Evolutionary conservation across 2,797 vertebrate genomes (phyloP), one percentile per base, ranked within the genome.

Genomic region (Champsocephalus esox): DNA sequence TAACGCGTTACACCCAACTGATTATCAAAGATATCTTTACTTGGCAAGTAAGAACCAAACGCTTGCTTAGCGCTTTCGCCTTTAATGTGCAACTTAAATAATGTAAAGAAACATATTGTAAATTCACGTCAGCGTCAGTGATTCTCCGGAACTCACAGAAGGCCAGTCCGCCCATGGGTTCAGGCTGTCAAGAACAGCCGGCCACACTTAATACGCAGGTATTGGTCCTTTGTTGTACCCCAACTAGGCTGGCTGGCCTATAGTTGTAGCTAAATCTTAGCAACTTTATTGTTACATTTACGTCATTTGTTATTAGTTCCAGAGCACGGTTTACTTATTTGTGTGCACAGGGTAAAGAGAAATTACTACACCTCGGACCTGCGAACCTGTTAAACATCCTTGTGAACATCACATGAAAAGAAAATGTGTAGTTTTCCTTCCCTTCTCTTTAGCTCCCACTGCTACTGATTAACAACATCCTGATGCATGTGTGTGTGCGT

Each of bases 391-490:
- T 46, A 64, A 71, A 52, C 13, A 63, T 10, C 44, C 68, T 70
- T 41, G 55, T 49, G 50, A 68, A 75, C 5, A 49, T 75, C 12
- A 45, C 28, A 61, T 21, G n/a, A 43, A 19, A 17, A 71, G 69
- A 50, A 69, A 21, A 14, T 1, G 2, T 73, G 34, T 12, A 45
- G 59, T 19, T 52, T 19, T 59, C 28, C 51, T 65, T 81, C 66
- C 50, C 1, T 66, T 51, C 24, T 17, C 63, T 78, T 49, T 62
- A 77, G 83, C 66, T 80, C 74, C 66, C 38, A 75, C 82, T 84
- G 82, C 77, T 64, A 64, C 84, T 86, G 79, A 88, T 88, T 83
- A 87, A 84, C 76, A 70, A 82, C 83, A 84, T 88, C 87, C 81
- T 86, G 71, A 79, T 79, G 52, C 34, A 12, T 59, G 9, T 57